Evolutionary conservation across 1,140 invertebrate species (phyloP).

Genomic region (Drosophila arizonae): DNA sequence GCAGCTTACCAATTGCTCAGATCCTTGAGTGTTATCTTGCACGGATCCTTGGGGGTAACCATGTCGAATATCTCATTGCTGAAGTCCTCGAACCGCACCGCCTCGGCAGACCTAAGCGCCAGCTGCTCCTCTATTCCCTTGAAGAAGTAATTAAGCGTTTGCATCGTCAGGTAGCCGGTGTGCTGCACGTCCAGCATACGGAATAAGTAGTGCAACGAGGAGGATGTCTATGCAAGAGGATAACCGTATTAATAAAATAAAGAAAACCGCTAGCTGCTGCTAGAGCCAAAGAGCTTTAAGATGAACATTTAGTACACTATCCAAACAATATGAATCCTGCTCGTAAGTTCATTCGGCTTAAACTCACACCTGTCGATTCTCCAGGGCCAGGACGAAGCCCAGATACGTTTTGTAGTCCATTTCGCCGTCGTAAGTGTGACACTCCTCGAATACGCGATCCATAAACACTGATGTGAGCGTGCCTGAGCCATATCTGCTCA

Average conservation of each 20-base stretch:
- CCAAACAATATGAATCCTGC: neutral
- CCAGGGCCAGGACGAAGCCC: constrained; percentile 96
- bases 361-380: constrained; percentile 91
- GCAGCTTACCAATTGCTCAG: constrained; percentile 84
- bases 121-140: constrained; percentile 96
- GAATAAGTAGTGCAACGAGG: constrained; percentile 96
- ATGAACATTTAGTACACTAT: neutral
- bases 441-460: constrained; percentile 97
- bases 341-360: neutral
- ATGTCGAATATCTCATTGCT: constrained; percentile 99
- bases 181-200: constrained; percentile 95
- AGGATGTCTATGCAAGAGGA: constrained; percentile 84
- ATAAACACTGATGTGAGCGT: constrained; percentile 96
- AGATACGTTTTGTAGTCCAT: constrained; percentile 99
- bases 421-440: constrained; percentile 96
- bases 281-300: neutral
- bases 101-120: constrained; percentile 91
- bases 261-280: neutral
- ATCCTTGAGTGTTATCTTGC: constrained; percentile 94
- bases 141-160: constrained; percentile 97
- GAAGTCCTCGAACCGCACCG: constrained; percentile 95
- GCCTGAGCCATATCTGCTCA: constrained; percentile 94
- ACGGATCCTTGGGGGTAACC: constrained; percentile 94
- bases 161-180: constrained; percentile 93
- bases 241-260: neutral